These are phyloP conservation scores for Tanypteryx hageni DNA, from an alignment of 2,888 invertebrate species.

Conservation along the genomic window DNA sequence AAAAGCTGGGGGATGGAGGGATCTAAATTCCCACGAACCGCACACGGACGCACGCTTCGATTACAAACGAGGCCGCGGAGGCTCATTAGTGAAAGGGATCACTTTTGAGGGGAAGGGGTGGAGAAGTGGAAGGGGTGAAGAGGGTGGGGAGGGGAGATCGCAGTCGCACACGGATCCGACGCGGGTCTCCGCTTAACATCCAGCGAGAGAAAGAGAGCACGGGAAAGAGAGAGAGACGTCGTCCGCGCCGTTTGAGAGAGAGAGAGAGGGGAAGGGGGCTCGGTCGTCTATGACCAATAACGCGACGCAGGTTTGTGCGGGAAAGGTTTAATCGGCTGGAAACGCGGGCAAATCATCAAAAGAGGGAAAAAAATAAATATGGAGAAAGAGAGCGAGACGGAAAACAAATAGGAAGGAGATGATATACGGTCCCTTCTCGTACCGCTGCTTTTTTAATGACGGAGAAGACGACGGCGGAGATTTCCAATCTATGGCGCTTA, in stretches of 20 bases:
- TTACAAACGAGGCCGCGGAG: conserved; percentile 37
- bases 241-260: background rate
- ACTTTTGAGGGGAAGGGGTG: background rate
- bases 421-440: background rate
- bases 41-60: conserved; percentile 32
- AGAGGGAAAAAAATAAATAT: background rate
- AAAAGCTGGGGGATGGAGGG: background rate
- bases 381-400: conserved; percentile 11
- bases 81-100: conserved; percentile 17
- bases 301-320: background rate
- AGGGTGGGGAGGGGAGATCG: background rate
- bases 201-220: too few relatives aligned
- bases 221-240: too few relatives aligned
- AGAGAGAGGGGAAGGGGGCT: background rate
- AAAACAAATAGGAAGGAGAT: conserved; percentile 40
- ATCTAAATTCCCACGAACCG: conserved; percentile 19
- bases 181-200: background rate
- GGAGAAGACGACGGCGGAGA: conserved; percentile 9
- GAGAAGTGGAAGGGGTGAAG: background rate
- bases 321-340: background rate
- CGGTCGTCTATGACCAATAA: conserved; percentile 27
- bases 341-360: background rate
- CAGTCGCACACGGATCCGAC: background rate
- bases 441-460: background rate
- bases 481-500: background rate